Evolutionary conservation across 2,113 vertebrate genomes (phyloP).

Genomic region (Ranitomeya variabilis): DNA sequence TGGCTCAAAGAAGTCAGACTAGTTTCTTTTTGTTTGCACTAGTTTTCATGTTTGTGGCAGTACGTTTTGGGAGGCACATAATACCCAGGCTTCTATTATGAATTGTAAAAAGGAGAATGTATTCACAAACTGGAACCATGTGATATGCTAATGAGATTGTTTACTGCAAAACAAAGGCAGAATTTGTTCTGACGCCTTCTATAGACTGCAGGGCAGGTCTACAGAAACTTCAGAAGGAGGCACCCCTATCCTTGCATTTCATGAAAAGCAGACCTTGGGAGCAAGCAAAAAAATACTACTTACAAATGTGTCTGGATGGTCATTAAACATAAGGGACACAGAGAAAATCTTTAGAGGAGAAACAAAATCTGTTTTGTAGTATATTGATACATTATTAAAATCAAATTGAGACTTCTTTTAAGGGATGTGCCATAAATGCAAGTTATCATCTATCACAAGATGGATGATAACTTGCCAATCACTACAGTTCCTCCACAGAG

Average conservation of each 20-base stretch:
- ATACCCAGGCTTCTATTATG: not conserved
- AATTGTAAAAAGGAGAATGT: slow-evolving; percentile 7
- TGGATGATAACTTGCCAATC: no score
- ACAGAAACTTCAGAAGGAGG: not conserved
- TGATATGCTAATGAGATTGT: not conserved
- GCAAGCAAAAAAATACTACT: not conserved
- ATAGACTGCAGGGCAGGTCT: not conserved
- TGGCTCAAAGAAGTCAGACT: not conserved
- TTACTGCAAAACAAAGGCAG: slow-evolving; percentile 39
- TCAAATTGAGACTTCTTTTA: not conserved
- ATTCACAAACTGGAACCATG: not conserved
- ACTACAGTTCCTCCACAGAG: no score
- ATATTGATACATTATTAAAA: not conserved
- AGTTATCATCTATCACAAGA: no score
- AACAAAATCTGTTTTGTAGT: not conserved
- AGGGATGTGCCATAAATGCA: not conserved
- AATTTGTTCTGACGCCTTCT: not conserved
- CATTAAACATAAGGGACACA: not conserved
- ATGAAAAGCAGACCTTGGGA: not conserved
- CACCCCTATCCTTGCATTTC: not conserved
- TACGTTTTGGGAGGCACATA: slow-evolving; percentile 20
- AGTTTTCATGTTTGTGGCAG: not conserved
- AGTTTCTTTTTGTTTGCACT: not conserved
- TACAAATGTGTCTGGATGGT: slow-evolving; percentile 2
- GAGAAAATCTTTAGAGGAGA: not conserved